A percentile compares a stretch with the other conserved stretches of the same genome.
phyloP scores from a whole-genome alignment of 2,888 invertebrate species.

The Lochmaea crataegi region DNA sequence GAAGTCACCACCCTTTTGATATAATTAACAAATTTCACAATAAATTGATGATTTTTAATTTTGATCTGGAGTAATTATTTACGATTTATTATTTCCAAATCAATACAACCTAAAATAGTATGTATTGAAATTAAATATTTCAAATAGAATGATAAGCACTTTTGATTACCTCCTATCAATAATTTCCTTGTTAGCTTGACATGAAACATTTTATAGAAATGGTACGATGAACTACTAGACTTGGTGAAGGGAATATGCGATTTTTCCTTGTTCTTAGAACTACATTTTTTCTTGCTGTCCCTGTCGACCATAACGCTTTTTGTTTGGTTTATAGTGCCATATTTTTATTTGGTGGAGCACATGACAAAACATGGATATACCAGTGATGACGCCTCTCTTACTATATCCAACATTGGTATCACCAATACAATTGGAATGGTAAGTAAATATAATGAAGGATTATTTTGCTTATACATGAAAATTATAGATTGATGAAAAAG shows the following conservation, averaged over 20 bases:
- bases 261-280: conserved; percentile 80
- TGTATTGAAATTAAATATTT: too few species aligned
- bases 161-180: conserved; percentile 65
- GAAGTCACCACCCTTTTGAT: too few species aligned
- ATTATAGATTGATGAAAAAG: too few species aligned
- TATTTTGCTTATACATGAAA: too few species aligned
- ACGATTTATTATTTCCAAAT: too few species aligned
- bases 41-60: too few species aligned
- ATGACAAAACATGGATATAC: conserved; percentile 76
- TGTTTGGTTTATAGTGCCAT: conserved; percentile 95
- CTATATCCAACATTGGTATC: conserved; percentile 88
- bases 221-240: conserved; percentile 77
- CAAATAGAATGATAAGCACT: conserved; percentile 13
- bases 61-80: too few species aligned
- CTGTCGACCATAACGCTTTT: conserved; percentile 90
- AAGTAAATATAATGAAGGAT: conserved; percentile 54
- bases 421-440: conserved; percentile 93
- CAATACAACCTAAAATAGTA: too few species aligned
- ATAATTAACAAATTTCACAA: too few species aligned
- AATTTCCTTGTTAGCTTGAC: conserved; percentile 2
- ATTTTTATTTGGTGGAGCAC: conserved; percentile 91
- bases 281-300: conserved; percentile 84
- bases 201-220: conserved; percentile 69
- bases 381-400: conserved; percentile 79
- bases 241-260: conserved; percentile 80